Evolutionary conservation across 2,797 vertebrate species (phyloP), one percentile per base, ranked within the genome.

Genomic region (Heteromormyrus szaboi): DNA sequence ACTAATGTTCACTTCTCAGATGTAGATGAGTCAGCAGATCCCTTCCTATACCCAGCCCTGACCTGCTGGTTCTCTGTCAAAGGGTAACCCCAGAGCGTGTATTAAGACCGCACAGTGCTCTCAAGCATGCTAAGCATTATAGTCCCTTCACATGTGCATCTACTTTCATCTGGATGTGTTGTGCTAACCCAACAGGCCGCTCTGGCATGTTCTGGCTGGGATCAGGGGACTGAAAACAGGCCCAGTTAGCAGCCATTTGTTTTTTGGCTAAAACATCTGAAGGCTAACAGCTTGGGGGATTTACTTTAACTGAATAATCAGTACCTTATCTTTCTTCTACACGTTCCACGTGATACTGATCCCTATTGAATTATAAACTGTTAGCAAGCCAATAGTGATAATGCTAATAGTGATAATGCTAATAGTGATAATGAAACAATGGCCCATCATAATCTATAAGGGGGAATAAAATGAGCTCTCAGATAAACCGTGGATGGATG

Each of bases 381-480:
- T 86, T 56, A 56, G 85, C 53, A 44, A 54, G 25, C 22, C 29
- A 41, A 41, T 41, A 41, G 41, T 41, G 37, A 86, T 37, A 22
- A 56, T 44, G 14, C 17, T 44, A 86, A 56, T 41, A 37, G 25
- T 11, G 53, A 86, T 37, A 22, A 56, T 44, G 14, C 17, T 59
- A 86, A 56, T 41, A 37, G 29, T 11, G 53, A 86, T 29, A 93
- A 92, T 92, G 93, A 94, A 93, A 65, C 59, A 46, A 65, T 33
- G 17, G 33, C 19, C 19, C 53, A 59, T 62, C 33, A 56, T 11
- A 59, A 87, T 46, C 86, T 48, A 65, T 46, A 87, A 22, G n/a
- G 19, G 41, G 9, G 56, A 25, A 48, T 50, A 7, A 25, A 51
- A 41, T 4, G 44, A 19, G 48, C 22, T 4, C 25, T 86, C 25